Conservation (phyloP, 1,140 invertebrate genomes). For the Galendromus occidentalis region DNA sequence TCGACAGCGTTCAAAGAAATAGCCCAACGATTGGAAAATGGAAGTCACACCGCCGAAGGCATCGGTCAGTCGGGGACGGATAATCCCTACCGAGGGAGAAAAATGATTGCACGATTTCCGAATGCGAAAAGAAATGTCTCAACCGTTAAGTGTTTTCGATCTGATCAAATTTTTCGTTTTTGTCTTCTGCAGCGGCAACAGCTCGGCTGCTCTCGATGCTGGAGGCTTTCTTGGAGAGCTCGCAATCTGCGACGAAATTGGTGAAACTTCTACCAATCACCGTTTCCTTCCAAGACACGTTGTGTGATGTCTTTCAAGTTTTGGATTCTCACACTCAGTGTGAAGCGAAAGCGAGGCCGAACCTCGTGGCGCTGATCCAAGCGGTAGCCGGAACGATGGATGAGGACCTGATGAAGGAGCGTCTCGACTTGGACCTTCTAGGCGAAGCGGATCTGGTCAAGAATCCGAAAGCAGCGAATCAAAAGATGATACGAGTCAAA, state of each 20-base stretch:
- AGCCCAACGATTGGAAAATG: neutral
- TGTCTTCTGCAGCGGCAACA: neutral
- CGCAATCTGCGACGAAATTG: neutral
- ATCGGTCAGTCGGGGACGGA: neutral
- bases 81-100: neutral
- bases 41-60: neutral
- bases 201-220: neutral
- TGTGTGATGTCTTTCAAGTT: neutral
- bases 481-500: slow-evolving; percentile 93
- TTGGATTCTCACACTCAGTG: neutral
- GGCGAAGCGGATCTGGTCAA: slow-evolving; percentile 78
- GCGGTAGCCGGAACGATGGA: neutral
- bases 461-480: slow-evolving; percentile 66
- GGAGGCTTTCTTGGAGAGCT: neutral
- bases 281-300: neutral
- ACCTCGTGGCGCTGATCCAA: neutral
- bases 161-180: neutral
- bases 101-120: neutral
- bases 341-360: neutral
- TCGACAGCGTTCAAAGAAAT: neutral
- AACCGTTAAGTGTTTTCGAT: neutral
- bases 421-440: slow-evolving; percentile 75
- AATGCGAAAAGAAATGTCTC: neutral
- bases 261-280: neutral
- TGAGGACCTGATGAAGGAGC: slow-evolving; percentile 66